Base-by-base conservation (phyloP, 1,140 invertebrate species). In the Holcopasites calliopsidis region DNA sequence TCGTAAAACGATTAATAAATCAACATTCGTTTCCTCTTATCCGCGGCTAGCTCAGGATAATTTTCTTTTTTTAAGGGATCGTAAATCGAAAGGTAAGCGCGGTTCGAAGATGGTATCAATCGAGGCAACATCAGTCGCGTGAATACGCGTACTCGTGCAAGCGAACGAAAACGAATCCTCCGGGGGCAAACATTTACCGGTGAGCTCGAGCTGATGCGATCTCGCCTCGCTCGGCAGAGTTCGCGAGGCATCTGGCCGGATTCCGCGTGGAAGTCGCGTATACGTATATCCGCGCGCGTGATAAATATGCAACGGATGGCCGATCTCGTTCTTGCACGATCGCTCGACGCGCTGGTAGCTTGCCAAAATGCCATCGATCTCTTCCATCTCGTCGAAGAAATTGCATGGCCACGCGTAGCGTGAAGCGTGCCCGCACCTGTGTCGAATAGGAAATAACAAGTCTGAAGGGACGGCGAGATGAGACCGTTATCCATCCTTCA, bases 351-450 rank as follows among this genome's bases (percentile, higher is more conserved):
- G 40, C 72, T 77, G 81, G 62, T 80, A 62, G 23, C 11, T 70
- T 83, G 83, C 78, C 81, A 85, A 77, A 80, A 66, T 74, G 69
- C 49, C 72, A 83, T 85, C 81, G 83, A 85, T 83, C 78, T 78
- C 28, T 84, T 81, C 68, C 70, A 74, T 80, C 70, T 70, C 73
- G 60, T 28, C 74, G 80, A 77, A 80, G 77, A 83, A 78, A 80
- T 77, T 77, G 65, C 70, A 70, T 44, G 68, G 31, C 21, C 55
- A 68, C 55, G 65, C 47, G 69, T 58, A 52, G 66, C 28, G 62
- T 65, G 42, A 44, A 55, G 18, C 65, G 54, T 66, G 31, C 65
- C 38, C 73, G 69, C 47, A 55, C 68, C n/a, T 3, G 4, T 10
- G 42, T 28, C 23, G 40, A 47, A 42, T 47, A 16, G 44, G 16